Evolutionary conservation across 2,888 invertebrate species (phyloP), one percentile per base, ranked within the genome.

Genomic region (Hedychridium roseum): DNA sequence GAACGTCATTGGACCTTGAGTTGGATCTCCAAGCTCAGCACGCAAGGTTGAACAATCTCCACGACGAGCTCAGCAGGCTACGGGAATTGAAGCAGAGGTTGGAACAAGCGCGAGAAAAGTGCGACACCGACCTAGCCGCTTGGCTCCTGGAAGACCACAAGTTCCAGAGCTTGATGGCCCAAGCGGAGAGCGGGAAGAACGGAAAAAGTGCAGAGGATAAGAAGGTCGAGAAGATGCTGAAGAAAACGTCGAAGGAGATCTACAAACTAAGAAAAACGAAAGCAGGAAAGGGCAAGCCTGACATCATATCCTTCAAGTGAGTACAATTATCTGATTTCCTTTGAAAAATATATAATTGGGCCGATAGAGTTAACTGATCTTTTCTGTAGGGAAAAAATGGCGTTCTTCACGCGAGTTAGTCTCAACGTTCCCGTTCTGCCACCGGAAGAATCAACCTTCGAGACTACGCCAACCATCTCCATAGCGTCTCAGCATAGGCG

Each of bases 1-100:
- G 94, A 62, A 97, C 97, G 1, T 94, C 95, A 1, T 84, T 97
- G 39, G 97, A 97, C 80, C 84, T 97, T 59, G 91, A 96, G 74
- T 82, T 97, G 54, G 97, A 97, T 80, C 84, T 95, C 62, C 91
- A 90, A 79, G 97, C 97, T 43, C 96, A 96, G 73, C 92, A 95
- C 79, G 88, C 90, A 9, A 84, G 92, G 47, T 82, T 96, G 41
- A 86, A 88, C 56, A 90, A 92, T 68, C 84, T 95, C 34, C 87
- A 91, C 63, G 90, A 91, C 57, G 95, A 97, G 82, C 87, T 97
- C 62, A 82, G 84, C 48, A 86, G 92, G 74, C 82, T 97, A 54
- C 85, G 90, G 55, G 90, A 90, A 62, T 83, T 97, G 34, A 95
- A 94, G 74, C 85, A 86, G 75, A 82, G 84, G 62, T 81, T 97